These are phyloP conservation scores for Mobula hypostoma DNA, from an alignment of 2,113 vertebrate genomes.

Conservation along the genomic window DNA sequence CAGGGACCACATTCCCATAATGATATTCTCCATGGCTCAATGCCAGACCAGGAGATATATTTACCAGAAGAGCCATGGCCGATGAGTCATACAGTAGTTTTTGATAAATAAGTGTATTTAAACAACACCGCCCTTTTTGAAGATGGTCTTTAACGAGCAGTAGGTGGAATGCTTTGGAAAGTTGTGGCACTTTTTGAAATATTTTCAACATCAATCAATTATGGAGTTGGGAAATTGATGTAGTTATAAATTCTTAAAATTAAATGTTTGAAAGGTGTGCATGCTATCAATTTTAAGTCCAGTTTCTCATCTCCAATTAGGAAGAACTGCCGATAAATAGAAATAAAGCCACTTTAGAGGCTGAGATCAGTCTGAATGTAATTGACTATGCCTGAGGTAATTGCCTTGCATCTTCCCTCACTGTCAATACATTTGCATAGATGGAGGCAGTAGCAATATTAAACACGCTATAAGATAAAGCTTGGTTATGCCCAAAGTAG, in stretches of 20 bases:
- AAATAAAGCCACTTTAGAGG: neutral
- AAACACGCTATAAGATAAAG: no score
- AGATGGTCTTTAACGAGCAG: neutral
- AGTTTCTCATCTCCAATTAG: neutral
- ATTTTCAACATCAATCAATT: neutral
- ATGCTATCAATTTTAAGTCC: neutral
- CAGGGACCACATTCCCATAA: neutral
- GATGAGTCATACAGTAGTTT: neutral
- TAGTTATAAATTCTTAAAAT: neutral
- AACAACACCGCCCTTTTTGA: neutral
- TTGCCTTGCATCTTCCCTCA: no score
- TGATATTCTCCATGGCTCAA: neutral
- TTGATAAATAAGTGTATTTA: neutral
- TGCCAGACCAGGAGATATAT: neutral
- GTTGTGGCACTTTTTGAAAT: neutral
- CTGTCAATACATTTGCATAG: no score
- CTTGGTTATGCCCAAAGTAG: no score
- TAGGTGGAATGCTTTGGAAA: neutral
- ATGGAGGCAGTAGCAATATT: no score
- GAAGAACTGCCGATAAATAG: neutral
- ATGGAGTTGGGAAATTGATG: neutral
- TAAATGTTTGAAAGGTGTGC: neutral
- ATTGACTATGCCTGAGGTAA: no score
- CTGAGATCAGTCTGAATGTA: neutral
- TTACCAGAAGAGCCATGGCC: neutral